Evolutionary conservation across 2,888 invertebrate genomes (phyloP), one percentile per base, ranked within the genome.

Genomic region (Ptilodon capucinus): DNA sequence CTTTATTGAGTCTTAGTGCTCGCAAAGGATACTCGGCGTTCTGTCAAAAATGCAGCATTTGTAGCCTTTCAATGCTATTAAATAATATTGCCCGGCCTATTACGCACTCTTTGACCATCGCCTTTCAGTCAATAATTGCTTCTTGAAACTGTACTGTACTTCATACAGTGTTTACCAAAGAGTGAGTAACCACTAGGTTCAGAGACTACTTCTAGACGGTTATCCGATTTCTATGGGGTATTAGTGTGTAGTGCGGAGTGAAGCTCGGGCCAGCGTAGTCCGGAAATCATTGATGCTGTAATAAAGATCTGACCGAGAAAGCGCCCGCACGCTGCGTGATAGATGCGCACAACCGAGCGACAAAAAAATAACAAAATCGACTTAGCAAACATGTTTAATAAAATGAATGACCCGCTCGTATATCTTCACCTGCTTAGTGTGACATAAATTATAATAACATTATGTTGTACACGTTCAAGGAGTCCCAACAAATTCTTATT

Each of bases 401-500:
- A 88, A 90, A 89, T 82, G 86, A 89, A 90, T 86, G 87, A 88
- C 87, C 82, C 82, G 79, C 79, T 80, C 88, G 82, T 90, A 89
- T 89, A 90, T 90, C 89, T 89, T 89, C 90, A 91, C 90, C 90
- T 90, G 90, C 89, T 87, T 89, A 86, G 90, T 88, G 86, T 83
- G 85, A 90, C 88, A 90, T 91, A 90, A 90, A 89, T 90, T 88
- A 89, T 89, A 90, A 86, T 88, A 89, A 89, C 86, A 89, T 88
- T 85, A 89, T 89, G 86, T 89, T 87, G 86, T 87, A 89, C 88
- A 86, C 81, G 81, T 77, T 84, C 85, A 87, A 84, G 86, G 78
- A 86, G 86, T 86, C 81, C 85, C 83, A 86, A 88, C 89, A 87
- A 89, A 89, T 89, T 87, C 87, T 84, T 83, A 82, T 86, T 86